Evolutionary conservation across 2,113 vertebrate genomes (phyloP).

Genomic region (Azemiops feae): DNA sequence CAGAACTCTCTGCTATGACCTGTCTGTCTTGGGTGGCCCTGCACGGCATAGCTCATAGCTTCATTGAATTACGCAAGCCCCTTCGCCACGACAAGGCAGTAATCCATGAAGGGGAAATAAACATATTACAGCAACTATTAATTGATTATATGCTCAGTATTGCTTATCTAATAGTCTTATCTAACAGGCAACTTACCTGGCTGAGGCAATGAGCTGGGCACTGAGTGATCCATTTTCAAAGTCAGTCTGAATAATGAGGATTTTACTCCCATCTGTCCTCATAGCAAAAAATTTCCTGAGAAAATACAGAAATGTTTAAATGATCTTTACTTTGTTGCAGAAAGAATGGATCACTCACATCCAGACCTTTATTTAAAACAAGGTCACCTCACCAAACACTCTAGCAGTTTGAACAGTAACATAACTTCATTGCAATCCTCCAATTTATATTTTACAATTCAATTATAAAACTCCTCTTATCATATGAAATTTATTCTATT

Average conservation of each 20-base stretch:
- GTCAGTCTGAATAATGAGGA: slow-evolving; percentile 90
- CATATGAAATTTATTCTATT: rapidly evolving
- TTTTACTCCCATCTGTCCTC: slow-evolving; percentile 61
- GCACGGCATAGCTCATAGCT: too few species aligned
- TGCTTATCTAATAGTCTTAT: not conserved
- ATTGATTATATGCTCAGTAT: not conserved
- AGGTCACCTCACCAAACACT: not conserved
- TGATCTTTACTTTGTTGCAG: not conserved
- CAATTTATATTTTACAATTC: not conserved
- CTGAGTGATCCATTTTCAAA: slow-evolving; percentile 80
- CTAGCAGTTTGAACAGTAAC: not conserved
- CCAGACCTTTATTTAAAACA: not conserved
- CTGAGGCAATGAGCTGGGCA: slow-evolving; percentile 88
- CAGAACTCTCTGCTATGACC: too few species aligned
- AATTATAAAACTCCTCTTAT: not conserved
- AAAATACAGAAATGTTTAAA: slow-evolving; percentile 13
- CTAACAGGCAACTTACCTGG: slow-evolving; percentile 77
- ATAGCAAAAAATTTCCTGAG: slow-evolving; percentile 74
- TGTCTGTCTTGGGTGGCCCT: too few species aligned
- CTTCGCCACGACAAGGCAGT: too few species aligned
- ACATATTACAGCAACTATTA: not conserved
- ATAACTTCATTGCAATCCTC: rapidly evolving
- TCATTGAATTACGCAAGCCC: too few species aligned
- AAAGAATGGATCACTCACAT: not conserved
- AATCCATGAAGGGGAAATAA: too few species aligned